Base-by-base conservation (phyloP, 1,140 invertebrate species). In the Venustaconcha ellipsiformis region DNA sequence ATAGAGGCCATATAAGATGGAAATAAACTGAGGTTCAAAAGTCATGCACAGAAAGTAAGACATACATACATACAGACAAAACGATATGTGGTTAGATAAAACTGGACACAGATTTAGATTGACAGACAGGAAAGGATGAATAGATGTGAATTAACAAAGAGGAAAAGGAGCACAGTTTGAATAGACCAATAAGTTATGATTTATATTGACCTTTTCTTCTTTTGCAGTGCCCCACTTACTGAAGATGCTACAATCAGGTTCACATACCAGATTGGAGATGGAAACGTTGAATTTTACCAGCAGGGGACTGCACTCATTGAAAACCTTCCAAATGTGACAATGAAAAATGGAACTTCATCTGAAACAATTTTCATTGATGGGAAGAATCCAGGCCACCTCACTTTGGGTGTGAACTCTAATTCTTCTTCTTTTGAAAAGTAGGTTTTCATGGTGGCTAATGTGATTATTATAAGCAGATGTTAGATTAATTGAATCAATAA, bases 341-440 rank as follows among this genome's bases (percentile, higher is more conserved):
- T 88, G 17, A n/a, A 57, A 65, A 78, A 79, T 30, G 78, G 75
- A 14, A 73, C 48, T 23, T 67, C 80, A 20, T 13, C 72, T 14
- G 62, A 86, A 57, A 72, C 65, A 13, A 6, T 48, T 6, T 48
- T 48, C 37, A 65, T 88, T 6, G 80, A 63, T 20, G 82, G 80
- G n/a, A 57, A 60, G 6, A 79, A 82, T 62, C 81, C 84, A 57
- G 87, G 87, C n/a, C 79, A 86, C 78, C 62, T 88, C 14, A 87
- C 79, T 20, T 69, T 88, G 5, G 85, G 87, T 56, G 57, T 88
- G 18, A 84, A 86, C 64, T 87, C 85, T 15, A 83, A 83, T 59
- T 83, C 85, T 15, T 15, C 78, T 20, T 76, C 87, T 72, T 72
- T 88, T 64, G 67, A 80, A 65, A 70, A 83, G 87, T 88, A 80